Evolutionary conservation across 1,140 invertebrate genomes (phyloP), one percentile per base, ranked within the genome.

Genomic region (Listronotus oregonensis): DNA sequence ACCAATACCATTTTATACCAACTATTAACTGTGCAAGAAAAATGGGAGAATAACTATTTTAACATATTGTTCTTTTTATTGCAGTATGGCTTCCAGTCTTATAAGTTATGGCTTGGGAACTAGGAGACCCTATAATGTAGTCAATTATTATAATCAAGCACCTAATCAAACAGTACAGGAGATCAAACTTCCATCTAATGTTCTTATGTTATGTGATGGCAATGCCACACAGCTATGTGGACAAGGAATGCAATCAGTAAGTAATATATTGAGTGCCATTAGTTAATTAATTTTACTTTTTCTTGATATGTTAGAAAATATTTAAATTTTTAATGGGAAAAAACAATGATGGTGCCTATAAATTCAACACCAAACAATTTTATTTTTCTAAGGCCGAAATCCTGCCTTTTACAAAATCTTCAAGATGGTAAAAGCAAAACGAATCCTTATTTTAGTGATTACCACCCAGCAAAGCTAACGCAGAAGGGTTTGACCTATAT

Each of bases 81-180:
- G 1, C 21, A 56, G 52, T 46, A 54, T 73, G 61, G 67, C 70
- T 18, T 71, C 70, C 17, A 70, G 56, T 37, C 50, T 73, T 7
- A 63, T 66, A 14, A 64, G 69, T 39, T 46, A 58, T 7, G 65
- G 65, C 7, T 31, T 58, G 14, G 47, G 58, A 31, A 32, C 31
- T 8, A 69, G 58, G 39, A 42, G 68, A 27, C 72, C 72, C 10
- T 70, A 70, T 46, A 67, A 67, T 12, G 72, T 73, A 6, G 69
- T 71, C 27, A 73, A 73, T 58, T 73, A 71, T 55, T 73, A 73
- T 42, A 71, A 73, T 43, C 70, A 68, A 55, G 66, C 55, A 18
- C 57, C 71, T 5, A 49, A 49, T 10, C 49, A 63, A 10, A 59
- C 63, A 37, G 54, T 58, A 6, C 60, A 69, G 49, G 68, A 73